These are phyloP conservation scores for Diadophis punctatus DNA, from an alignment of 2,113 vertebrate genomes.

Conservation along the genomic window DNA sequence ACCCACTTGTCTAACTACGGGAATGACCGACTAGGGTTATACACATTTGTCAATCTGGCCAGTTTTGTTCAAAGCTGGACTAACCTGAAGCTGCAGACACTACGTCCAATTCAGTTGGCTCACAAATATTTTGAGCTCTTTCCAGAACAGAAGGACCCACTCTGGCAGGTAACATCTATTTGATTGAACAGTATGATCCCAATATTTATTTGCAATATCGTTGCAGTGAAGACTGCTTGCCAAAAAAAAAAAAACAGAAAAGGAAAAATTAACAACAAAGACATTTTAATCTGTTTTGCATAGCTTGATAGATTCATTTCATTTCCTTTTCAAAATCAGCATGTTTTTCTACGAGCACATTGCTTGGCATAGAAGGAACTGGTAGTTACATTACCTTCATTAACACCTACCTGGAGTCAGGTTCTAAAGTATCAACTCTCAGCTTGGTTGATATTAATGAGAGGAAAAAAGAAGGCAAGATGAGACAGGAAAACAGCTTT, in stretches of 20 bases:
- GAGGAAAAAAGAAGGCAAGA: background rate
- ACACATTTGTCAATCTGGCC: constrained; percentile 91
- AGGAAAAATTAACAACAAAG: background rate
- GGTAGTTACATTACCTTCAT: constrained; percentile 20
- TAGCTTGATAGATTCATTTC: background rate
- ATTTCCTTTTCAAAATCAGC: constrained; percentile 15
- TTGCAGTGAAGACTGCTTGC: background rate
- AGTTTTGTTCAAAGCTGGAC: constrained; percentile 90
- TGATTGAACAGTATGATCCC: background rate
- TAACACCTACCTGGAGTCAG: background rate
- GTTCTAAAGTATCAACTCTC: background rate
- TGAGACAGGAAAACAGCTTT: background rate
- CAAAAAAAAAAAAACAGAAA: background rate
- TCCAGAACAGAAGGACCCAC: constrained; percentile 89
- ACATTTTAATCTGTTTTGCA: background rate
- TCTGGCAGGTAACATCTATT: constrained; percentile 86
- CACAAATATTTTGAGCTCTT: constrained; percentile 96
- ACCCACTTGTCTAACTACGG: constrained; percentile 97
- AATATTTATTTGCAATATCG: accelerated
- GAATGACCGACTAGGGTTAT: constrained; percentile 93
- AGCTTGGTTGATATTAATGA: constrained; percentile 14
- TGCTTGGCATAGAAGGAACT: background rate
- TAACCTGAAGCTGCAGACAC: constrained; percentile 83
- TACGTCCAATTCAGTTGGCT: constrained; percentile 87
- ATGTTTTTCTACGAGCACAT: background rate